These are phyloP conservation scores for Epinotia demarniana DNA, from an alignment of 2,888 invertebrate genomes.

Conservation along the genomic window DNA sequence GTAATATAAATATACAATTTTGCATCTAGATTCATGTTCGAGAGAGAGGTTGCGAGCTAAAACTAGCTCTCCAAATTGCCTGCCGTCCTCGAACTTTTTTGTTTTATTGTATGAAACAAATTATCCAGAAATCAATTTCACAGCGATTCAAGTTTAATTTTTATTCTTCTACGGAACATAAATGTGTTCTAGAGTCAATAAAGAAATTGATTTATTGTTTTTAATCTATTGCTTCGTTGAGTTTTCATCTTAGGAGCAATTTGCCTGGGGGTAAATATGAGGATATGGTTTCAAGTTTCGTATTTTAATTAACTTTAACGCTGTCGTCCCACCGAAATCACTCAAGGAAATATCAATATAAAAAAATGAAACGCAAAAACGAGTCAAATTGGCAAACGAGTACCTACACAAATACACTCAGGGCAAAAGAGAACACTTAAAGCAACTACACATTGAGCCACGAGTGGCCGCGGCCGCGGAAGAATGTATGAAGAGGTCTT, in stretches of 20 bases:
- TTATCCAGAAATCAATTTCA: constrained; percentile 32
- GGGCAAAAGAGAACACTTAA: too few species aligned
- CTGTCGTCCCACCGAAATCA: not conserved
- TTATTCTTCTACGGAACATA: constrained; percentile 28
- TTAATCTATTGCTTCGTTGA: constrained; percentile 20
- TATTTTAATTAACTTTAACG: not conserved
- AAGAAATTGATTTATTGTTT: constrained; percentile 30
- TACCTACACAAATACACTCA: too few species aligned
- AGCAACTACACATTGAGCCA: too few species aligned
- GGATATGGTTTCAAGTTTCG: not conserved
- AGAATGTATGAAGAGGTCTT: too few species aligned
- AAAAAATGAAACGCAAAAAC: not conserved
- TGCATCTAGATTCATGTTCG: too few species aligned
- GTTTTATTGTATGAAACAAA: constrained; percentile 19
- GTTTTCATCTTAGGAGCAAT: not conserved
- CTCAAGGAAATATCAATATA: not conserved
- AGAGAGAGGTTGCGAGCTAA: not conserved
- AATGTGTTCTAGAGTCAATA: constrained; percentile 34
- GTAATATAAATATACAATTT: too few species aligned
- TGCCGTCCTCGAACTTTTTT: constrained; percentile 3
- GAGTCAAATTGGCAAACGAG: too few species aligned
- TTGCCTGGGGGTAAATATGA: not conserved
- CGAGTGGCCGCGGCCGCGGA: too few species aligned
- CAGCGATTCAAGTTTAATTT: constrained; percentile 18
- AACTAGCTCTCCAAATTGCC: constrained; percentile 23